Conservation (phyloP, 1,140 invertebrate species). For the Archivesica marissinica region DNA sequence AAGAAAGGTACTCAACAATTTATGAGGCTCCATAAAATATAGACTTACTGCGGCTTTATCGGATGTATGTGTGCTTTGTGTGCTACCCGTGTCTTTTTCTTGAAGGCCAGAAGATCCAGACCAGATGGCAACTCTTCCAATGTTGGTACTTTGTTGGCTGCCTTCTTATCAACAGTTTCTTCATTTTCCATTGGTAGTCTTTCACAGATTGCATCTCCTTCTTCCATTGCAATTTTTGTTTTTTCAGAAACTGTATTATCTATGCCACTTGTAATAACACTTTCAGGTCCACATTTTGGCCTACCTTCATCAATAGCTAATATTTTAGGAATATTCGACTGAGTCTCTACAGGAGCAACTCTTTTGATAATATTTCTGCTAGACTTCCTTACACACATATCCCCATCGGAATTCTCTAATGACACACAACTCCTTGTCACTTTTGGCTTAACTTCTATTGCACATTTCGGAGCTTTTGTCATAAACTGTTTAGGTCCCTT, state of each 20-base stretch:
- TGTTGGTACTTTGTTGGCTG: not conserved
- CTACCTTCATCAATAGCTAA: too few relatives aligned
- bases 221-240: not conserved
- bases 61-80: conserved; percentile 51
- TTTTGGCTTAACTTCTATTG: conserved; percentile 2
- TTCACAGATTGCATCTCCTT: not conserved
- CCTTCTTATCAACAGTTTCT: conserved; percentile 13
- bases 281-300: too few relatives aligned
- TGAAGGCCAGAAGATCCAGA: conserved; percentile 47
- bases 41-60: conserved; percentile 41
- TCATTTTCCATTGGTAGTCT: too few relatives aligned
- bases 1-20: too few relatives aligned
- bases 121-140: conserved; percentile 15
- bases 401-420: not conserved
- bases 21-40: too few relatives aligned
- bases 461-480: not conserved
- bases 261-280: not conserved
- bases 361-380: not conserved
- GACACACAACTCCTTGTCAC: not conserved
- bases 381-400: not conserved
- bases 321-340: too few relatives aligned
- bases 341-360: not conserved
- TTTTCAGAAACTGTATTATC: not conserved
- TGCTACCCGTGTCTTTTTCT: conserved; percentile 36
- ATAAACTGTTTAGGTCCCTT: not conserved